Evolutionary conservation across 2,113 vertebrate species (phyloP), one percentile per base, ranked within the genome.

Genomic region (Aegypius monachus): DNA sequence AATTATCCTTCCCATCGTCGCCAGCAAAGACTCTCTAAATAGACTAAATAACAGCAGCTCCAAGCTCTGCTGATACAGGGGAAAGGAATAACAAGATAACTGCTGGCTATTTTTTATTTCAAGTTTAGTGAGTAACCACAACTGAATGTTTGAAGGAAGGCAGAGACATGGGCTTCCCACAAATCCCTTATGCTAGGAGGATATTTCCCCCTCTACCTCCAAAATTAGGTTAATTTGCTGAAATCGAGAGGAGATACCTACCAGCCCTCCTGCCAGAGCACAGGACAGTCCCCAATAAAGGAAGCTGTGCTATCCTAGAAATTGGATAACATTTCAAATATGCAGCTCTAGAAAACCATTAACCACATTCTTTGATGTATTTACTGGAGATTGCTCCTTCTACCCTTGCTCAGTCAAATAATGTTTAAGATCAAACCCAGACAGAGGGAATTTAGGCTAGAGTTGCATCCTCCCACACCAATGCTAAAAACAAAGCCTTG

Each of bases 41-140:
- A 53, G 56, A 55, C 36, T 2, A 5, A 91, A n/a, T 3, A 66
- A 6, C 17, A 13, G 47, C 88, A 88, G 81, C 83, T 68, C 75
- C 6, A 3, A 34, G 47, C 94, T 53, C 13, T 1, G 48, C 56
- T 31, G 59, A 29, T 11, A 42, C 0, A 0, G 20, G 19, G 29
- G 22, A 50, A 55, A 67, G 50, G 59, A 83, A 50, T 5, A 65
- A 62, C 48, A 16, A n/a, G 68, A 27, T 3, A 84, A 77, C 20
- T 11, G 22, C 48, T 6, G 31, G 29, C 43, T 52, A 22, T 4
- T 25, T 45, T 50, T 45, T 3, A 52, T 21, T 62, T 61, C n/a
- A 9, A 16, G 40, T 52, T 25, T 3, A 40, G 68, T 2, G 59
- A n/a, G n/a, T 11, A 72, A 68, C 8, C 43, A 2, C 0, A 0